Percentiles rank a stretch among this genome's conserved stretches.
These are phyloP conservation scores for Mesitornis unicolor DNA, from an alignment of 2,113 vertebrate species.

Conservation along the genomic window DNA sequence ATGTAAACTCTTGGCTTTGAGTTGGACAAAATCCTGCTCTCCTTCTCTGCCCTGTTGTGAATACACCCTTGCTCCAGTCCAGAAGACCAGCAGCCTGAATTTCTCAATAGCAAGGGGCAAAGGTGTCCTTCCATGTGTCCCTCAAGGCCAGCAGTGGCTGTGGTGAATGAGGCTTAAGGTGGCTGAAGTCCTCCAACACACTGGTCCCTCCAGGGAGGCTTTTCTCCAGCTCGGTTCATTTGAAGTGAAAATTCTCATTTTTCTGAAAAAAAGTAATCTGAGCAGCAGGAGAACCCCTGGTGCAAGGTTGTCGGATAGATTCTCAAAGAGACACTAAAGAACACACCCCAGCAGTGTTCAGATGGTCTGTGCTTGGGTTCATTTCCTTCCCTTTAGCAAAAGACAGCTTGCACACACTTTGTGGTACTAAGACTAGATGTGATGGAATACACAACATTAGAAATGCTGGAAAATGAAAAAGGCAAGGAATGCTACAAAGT, in stretches of 20 bases:
- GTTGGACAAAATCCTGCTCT: not conserved
- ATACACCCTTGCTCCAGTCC: not conserved
- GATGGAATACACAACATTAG: not conserved
- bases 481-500: not conserved
- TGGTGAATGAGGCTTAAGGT: not conserved
- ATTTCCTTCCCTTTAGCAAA: not conserved
- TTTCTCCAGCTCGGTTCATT: not conserved
- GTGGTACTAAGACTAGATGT: not conserved
- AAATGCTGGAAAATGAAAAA: not conserved
- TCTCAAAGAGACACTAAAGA: not conserved
- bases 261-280: not conserved
- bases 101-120: not conserved
- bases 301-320: not conserved
- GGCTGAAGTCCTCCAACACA: not conserved
- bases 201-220: not conserved
- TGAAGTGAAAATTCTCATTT: not conserved
- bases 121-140: not conserved
- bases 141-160: not conserved
- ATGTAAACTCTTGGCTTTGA: not conserved
- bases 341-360: fast-evolving
- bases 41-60: not conserved
- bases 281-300: not conserved
- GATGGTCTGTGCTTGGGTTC: not conserved
- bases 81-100: not conserved
- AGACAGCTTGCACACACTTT: not conserved